Evolutionary conservation across 1,140 invertebrate species (phyloP).

Genomic region (Zophobas atratus): DNA sequence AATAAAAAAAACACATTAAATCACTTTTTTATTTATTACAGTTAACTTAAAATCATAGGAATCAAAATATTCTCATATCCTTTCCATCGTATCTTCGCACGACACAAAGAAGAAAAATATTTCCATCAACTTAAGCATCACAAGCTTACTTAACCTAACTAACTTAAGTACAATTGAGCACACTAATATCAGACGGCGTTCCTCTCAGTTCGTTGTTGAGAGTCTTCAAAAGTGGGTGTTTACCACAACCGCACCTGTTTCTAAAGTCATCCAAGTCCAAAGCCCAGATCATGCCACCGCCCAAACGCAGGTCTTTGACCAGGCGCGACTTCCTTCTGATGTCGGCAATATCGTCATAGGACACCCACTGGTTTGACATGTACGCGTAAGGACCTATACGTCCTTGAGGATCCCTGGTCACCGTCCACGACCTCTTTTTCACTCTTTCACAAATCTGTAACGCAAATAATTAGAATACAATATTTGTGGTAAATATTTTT

Average conservation of each 20-base stretch:
- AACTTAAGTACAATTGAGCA: conserved; percentile 63
- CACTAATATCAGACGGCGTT: conserved; percentile 54
- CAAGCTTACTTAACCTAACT: conserved; percentile 21
- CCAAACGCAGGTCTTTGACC: conserved; percentile 74
- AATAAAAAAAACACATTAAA: conserved; percentile 14
- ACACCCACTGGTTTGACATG: conserved; percentile 85
- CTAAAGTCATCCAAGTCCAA: conserved; percentile 83
- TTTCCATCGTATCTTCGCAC: conserved; percentile 37
- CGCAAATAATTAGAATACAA: conserved; percentile 24
- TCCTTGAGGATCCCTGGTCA: conserved; percentile 75
- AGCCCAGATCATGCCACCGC: conserved; percentile 88
- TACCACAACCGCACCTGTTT: conserved; percentile 77
- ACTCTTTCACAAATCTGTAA: conserved; percentile 77
- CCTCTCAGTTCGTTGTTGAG: conserved; percentile 72
- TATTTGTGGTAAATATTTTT: background rate
- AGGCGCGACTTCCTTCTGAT: conserved; percentile 74
- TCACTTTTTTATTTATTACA: conserved; percentile 19
- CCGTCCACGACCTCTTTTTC: conserved; percentile 76
- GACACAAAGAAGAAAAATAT: conserved; percentile 53
- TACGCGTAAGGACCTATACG: conserved; percentile 83
- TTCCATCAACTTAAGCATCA: conserved; percentile 30
- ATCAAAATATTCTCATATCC: conserved; percentile 50
- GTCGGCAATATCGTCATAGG: conserved; percentile 83
- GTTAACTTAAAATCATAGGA: conserved; percentile 41
- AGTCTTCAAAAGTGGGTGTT: conserved; percentile 73